Evolutionary conservation across 2,797 vertebrate genomes (phyloP).

Genomic region (Amniataba percoides): DNA sequence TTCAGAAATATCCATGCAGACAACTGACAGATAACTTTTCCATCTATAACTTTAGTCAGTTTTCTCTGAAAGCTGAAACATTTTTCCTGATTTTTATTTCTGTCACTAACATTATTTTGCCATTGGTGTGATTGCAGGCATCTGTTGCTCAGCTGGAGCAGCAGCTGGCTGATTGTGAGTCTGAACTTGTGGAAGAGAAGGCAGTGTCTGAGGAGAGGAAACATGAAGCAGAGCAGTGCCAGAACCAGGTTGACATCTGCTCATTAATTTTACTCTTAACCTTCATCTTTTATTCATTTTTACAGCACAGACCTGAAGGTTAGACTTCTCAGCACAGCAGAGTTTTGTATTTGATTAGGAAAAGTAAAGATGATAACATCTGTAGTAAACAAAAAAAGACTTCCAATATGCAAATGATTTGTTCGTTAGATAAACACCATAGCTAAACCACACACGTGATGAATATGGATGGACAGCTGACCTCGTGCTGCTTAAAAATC

Average conservation of each 20-base stretch:
- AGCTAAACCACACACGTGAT: no score
- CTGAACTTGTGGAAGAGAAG: conserved; percentile 82
- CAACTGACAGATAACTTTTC: background rate
- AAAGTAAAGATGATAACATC: background rate
- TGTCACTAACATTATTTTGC: background rate
- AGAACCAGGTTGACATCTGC: conserved; percentile 81
- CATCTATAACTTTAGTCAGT: background rate
- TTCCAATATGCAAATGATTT: background rate
- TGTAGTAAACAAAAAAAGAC: background rate
- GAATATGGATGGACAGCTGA: background rate
- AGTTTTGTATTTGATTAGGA: background rate
- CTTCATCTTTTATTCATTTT: conserved; percentile 1
- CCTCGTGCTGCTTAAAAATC: background rate
- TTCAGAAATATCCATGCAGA: background rate
- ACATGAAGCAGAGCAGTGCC: conserved; percentile 77
- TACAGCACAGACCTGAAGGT: background rate
- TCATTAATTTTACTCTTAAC: background rate
- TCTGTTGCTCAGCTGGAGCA: conserved; percentile 82
- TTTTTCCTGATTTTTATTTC: background rate
- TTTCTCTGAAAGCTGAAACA: background rate
- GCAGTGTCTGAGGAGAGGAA: conserved; percentile 82
- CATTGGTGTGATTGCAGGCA: conserved; percentile 74
- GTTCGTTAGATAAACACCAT: background rate
- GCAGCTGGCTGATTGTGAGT: conserved; percentile 77
- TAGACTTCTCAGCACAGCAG: background rate